Base-by-base conservation (phyloP, 2,888 invertebrate species). In the Chymomyza procnemis region DNA sequence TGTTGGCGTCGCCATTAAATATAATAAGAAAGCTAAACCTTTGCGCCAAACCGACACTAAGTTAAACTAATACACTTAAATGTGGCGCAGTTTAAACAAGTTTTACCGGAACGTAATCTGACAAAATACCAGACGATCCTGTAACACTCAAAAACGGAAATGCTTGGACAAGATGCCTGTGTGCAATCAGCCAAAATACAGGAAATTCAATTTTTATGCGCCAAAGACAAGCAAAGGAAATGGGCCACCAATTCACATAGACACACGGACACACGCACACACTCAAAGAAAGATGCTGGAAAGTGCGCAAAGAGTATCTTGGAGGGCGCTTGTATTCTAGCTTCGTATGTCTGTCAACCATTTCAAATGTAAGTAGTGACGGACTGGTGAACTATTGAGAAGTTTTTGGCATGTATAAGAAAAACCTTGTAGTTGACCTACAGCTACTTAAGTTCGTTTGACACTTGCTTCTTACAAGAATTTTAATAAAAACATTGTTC, bases 141-240 rank as follows among this genome's bases (percentile, higher is more conserved):
- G 73, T 52, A 61, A 60, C 64, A 68, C 54, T 18, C 50, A 6
- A 6, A 50, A 50, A 30, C 80, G 78, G 80, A 80, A 76, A 74
- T 78, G 66, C 72, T 76, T 73, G 79, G 71, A 69, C 67, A 64
- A 68, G 66, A 66, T 2, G 54, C 61, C 64, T 68, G 58, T 71
- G 71, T 71, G 73, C 79, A 81, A 78, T 83, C 81, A 83, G 73
- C 63, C 78, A 64, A 73, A 80, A 72, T 64, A 65, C 71, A 73
- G 75, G 83, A 81, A 79, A 82, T 83, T 82, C 76, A 81, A 82
- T 82, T 83, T 83, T 80, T 79, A 74, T 79, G 73, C 73, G 67
- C 62, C 69, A 41, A 71, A 73, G 76, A 75, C 68, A 65, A 73
- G 75, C 69, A 68, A 57, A 67, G 52, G 58, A 62, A 71, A 79